phyloP scores from a whole-genome alignment of 2,797 vertebrate genomes.

The Squalus acanthias region DNA sequence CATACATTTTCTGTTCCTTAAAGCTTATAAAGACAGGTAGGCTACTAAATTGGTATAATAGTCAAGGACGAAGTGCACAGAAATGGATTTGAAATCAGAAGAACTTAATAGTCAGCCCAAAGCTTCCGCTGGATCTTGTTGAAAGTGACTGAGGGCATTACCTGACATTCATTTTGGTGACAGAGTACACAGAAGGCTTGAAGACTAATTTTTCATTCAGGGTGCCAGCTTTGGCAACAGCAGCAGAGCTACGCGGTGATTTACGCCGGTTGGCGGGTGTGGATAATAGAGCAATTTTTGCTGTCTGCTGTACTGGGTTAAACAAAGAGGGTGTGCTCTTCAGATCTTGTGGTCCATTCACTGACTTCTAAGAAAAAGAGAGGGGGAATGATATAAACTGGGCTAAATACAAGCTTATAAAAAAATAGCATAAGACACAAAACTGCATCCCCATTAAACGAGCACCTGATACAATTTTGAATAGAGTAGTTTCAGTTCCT shows the following conservation, averaged over 20 bases:
- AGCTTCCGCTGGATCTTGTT: background rate
- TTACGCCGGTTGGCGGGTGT: slow-evolving; percentile 49
- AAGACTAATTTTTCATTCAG: slow-evolving; percentile 54
- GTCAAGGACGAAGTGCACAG: background rate
- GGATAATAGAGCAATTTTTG: slow-evolving; percentile 42
- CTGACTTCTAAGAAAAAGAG: slow-evolving; percentile 50
- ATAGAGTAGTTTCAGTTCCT: background rate
- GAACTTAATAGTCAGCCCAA: background rate
- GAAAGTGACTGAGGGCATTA: slow-evolving; percentile 50
- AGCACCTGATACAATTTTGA: background rate
- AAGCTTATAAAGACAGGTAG: background rate
- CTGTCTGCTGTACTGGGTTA: slow-evolving; percentile 59
- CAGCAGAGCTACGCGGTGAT: slow-evolving; percentile 47
- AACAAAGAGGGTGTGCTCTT: slow-evolving; percentile 51
- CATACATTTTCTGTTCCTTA: background rate
- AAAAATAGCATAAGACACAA: background rate
- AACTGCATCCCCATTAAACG: background rate
- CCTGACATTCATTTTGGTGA: slow-evolving; percentile 83
- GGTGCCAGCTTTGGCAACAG: slow-evolving; percentile 45
- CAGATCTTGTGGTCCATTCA: slow-evolving; percentile 35
- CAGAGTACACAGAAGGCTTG: slow-evolving; percentile 64
- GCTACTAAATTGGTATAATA: background rate
- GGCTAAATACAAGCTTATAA: background rate
- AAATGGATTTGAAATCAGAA: background rate
- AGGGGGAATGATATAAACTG: background rate